Conservation (phyloP, 2,888 invertebrate species). For the Chaitophorus viminalis region DNA sequence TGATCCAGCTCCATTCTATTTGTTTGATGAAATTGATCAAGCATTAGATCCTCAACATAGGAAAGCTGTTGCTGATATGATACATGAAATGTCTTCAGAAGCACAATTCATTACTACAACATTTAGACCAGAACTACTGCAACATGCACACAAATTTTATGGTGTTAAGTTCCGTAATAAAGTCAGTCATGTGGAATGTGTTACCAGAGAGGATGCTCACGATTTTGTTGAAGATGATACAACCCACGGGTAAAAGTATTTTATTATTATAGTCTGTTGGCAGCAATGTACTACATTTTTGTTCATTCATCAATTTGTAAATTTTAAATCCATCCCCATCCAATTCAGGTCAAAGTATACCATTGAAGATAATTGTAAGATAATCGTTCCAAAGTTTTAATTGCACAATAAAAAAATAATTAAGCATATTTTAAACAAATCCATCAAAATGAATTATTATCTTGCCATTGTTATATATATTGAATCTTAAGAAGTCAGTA, state of each 20-base stretch:
- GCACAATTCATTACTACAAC: slow-evolving; percentile 99
- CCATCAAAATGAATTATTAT: slow-evolving; percentile 28
- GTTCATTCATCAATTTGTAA: too few species aligned
- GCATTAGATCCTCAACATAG: slow-evolving; percentile 97
- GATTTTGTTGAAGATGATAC: slow-evolving; percentile 99
- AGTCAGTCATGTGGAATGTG: slow-evolving; percentile 93
- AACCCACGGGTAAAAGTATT: slow-evolving; percentile 78
- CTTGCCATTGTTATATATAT: slow-evolving; percentile 13
- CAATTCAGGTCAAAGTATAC: too few species aligned
- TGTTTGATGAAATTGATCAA: slow-evolving; percentile 99
- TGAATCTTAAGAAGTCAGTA: not conserved
- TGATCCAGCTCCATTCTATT: slow-evolving; percentile 99
- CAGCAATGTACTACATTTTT: not conserved
- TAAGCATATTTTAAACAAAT: not conserved
- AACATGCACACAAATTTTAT: slow-evolving; percentile 98
- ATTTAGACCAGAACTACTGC: slow-evolving; percentile 94
- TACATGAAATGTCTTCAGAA: slow-evolving; percentile 91
- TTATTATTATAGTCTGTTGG: not conserved
- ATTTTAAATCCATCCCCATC: too few species aligned
- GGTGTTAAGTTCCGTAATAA: slow-evolving; percentile 97
- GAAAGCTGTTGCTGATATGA: slow-evolving; percentile 98
- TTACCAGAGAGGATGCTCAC: slow-evolving; percentile 90
- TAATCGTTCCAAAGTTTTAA: not conserved
- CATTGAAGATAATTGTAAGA: too few species aligned
- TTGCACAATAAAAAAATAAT: not conserved